Percentiles rank a stretch among this genome's conserved stretches.
These are phyloP conservation scores for Selene dorsalis DNA, from an alignment of 2,797 vertebrate genomes.

Conservation along the genomic window DNA sequence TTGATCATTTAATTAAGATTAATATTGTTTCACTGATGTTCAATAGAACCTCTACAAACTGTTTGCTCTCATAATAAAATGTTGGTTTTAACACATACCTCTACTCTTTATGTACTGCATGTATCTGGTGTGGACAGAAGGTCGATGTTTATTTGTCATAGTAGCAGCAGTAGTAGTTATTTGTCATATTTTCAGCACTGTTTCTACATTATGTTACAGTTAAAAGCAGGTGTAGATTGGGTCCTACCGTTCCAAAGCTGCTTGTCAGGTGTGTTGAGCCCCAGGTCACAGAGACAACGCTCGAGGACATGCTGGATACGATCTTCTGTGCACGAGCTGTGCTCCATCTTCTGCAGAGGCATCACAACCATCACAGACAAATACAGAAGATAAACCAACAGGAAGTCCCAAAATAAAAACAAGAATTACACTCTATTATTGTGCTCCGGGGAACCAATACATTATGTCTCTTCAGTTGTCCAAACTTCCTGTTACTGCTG, in stretches of 20 bases:
- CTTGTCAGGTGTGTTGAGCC: conserved; percentile 73
- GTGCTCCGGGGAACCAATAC: conserved; percentile 25
- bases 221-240: not conserved
- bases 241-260: conserved; percentile 88
- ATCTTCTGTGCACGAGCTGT: conserved; percentile 92
- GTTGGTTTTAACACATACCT: not conserved
- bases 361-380: conserved; percentile 26
- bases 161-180: no score
- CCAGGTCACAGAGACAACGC: conserved; percentile 88
- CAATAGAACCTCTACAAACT: not conserved
- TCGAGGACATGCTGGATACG: conserved; percentile 92
- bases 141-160: not conserved
- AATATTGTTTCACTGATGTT: not conserved
- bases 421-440: conserved; percentile 28
- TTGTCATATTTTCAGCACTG: no score
- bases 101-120: not conserved
- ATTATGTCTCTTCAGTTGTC: conserved; percentile 13
- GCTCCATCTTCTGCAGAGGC: conserved; percentile 84
- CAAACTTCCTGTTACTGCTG: conserved; percentile 51
- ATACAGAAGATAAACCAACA: conserved; percentile 19
- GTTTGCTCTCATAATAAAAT: not conserved
- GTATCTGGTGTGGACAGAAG: not conserved
- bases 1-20: not conserved
- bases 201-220: not conserved
- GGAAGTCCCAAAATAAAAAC: conserved; percentile 42